Evolutionary conservation across 2,797 vertebrate genomes (phyloP), one percentile per base, ranked within the genome.

Genomic region (Scomberomorus guttatus): DNA sequence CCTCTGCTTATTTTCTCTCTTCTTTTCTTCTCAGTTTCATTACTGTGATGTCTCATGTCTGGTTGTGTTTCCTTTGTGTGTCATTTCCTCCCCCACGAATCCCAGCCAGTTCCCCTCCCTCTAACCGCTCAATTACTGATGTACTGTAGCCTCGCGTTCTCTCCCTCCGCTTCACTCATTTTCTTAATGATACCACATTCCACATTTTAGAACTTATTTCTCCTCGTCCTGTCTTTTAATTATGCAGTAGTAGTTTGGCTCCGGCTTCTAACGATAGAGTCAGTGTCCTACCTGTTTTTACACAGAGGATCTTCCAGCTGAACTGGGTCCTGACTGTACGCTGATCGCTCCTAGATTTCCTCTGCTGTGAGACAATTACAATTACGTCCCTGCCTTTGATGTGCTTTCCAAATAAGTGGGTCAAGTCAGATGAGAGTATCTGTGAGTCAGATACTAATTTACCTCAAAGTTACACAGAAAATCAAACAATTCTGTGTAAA

Each of bases 341-440:
- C 57, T 29, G 73, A 81, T 80, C n/a, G 17, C 73, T 86, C 62
- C 70, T 74, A 59, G 75, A 79, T 81, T 73, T 77, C 60, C 37
- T 83, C 74, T 61, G 70, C 80, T 84, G 17, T 62, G 65, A 89
- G 81, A 87, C 81, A 81, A 92, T 90, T 85, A 79, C 85, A 89
- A 71, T 87, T 85, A 82, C 51, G 18, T 68, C 67, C 70, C 20
- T n/a, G 62, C 73, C 87, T 92, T 92, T 90, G 87, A 93, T 85
- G 87, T 89, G 73, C 77, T 83, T 87, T 81, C 68, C 65, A 71
- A 87, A 90, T 86, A 92, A 91, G 56, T 88, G 82, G 85, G 81
- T 85, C 80, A 89, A 81, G 64, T 90, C 80, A 86, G 83, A 85
- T 75, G 82, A 92, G 87, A 77, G 80, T 59, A 60, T 80, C 27